Evolutionary conservation across 2,113 vertebrate genomes (phyloP), one percentile per base, ranked within the genome.

Genomic region (Porphyrio hochstetteri): DNA sequence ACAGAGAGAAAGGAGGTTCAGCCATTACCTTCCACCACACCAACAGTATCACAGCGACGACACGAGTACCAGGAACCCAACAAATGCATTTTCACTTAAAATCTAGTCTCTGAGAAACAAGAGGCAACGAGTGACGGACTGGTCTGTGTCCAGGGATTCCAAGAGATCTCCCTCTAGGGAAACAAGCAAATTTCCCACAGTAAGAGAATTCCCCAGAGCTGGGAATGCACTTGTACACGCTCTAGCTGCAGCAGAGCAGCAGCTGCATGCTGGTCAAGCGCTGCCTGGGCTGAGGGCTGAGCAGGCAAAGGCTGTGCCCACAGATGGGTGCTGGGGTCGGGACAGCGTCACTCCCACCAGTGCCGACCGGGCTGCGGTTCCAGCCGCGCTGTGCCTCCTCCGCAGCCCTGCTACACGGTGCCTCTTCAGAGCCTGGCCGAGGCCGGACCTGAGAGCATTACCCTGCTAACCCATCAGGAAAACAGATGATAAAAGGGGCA

Each of bases 161-260:
- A 42, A 71, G 38, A n/a, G 27, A 46, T 40, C 27, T 61, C 44
- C 70, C 65, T 25, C 5, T 55, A 1, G 76, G 65, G 52, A 70
- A 92, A 76, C 4, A n/a, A 65, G 16, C 61, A 21, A n/a, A 46
- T 5, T 86, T 94, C 36, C 64, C 74, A 57, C 68, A 64, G 9
- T 9, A 63, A 76, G 13, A 60, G 13, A 16, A 23, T 14, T 71
- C 42, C 44, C 68, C 46, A 50, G 67, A 59, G 78, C 28, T 36
- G 42, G 40, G 55, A 78, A 44, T 6, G n/a, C 0, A 2, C 31
- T 27, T 4, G 1, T 8, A 7, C 9, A 2, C 9, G 2, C 13
- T 70, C 59, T 4, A 65, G 68, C 46, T 44, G 3, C 13, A 28
- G 33, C 0, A 74, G 59, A 56, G 70, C 19, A 53, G 55, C 48